These are phyloP conservation scores for Hymenochirus boettgeri DNA, from an alignment of 2,113 vertebrate species.

Conservation along the genomic window DNA sequence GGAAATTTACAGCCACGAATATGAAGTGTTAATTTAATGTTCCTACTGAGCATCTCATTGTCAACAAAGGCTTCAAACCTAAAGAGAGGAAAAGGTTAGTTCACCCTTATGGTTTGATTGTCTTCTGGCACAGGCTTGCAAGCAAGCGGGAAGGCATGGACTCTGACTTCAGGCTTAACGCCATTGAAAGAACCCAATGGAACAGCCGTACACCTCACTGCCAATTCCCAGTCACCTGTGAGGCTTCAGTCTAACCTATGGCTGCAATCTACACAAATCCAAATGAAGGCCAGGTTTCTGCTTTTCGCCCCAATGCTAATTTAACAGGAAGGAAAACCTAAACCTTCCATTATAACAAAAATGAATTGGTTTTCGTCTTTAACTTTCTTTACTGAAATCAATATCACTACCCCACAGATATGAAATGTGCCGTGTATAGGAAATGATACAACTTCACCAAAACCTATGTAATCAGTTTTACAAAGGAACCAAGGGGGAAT, in stretches of 20 bases:
- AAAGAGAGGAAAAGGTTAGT: slow-evolving; percentile 71
- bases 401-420: no score
- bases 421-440: no score
- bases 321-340: slow-evolving; percentile 64
- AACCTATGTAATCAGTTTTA: no score
- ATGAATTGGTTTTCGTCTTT: no score
- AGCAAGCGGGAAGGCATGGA: slow-evolving; percentile 64
- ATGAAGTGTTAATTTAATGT: slow-evolving; percentile 82
- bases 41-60: slow-evolving; percentile 78
- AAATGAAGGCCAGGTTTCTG: slow-evolving; percentile 46
- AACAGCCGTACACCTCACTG: slow-evolving; percentile 58
- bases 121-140: slow-evolving; percentile 67
- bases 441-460: no score
- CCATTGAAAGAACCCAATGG: slow-evolving; percentile 65
- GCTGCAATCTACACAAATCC: slow-evolving; percentile 35
- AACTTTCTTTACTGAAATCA: no score
- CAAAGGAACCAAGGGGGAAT: no score
- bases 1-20: slow-evolving; percentile 69
- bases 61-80: slow-evolving; percentile 68
- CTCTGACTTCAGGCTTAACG: slow-evolving; percentile 57
- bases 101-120: slow-evolving; percentile 86
- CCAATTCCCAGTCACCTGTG: slow-evolving; percentile 50
- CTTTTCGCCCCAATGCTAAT: slow-evolving; percentile 54
- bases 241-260: slow-evolving; percentile 53
- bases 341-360: slow-evolving; percentile 65